Conservation (phyloP, 1,140 invertebrate species). For the Nephotettix cincticeps region DNA sequence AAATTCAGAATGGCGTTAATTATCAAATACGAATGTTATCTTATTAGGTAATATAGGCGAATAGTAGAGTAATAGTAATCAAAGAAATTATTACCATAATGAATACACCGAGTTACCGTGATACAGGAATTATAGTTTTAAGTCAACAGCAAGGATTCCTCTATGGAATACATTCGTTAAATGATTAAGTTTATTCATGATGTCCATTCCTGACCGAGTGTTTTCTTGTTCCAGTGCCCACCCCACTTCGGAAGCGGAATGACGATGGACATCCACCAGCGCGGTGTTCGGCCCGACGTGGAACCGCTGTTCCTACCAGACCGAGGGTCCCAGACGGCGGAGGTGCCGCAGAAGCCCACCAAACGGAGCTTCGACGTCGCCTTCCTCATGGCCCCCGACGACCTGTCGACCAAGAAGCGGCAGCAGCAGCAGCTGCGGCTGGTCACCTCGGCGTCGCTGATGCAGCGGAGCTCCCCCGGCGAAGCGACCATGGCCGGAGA, state of each 20-base stretch:
- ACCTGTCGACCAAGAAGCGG: constrained; percentile 62
- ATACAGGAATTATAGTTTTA: too few relatives aligned
- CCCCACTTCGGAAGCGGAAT: constrained; percentile 25
- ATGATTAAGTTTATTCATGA: not conserved
- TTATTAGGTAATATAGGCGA: too few relatives aligned
- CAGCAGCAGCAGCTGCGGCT: constrained; percentile 37
- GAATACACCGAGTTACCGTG: too few relatives aligned
- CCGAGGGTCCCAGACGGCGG: not conserved
- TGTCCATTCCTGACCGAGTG: too few relatives aligned
- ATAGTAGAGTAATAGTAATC: too few relatives aligned
- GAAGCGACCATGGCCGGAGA: constrained; percentile 30
- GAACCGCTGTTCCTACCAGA: constrained; percentile 3
- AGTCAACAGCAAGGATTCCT: too few relatives aligned
- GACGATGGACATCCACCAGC: constrained; percentile 41
- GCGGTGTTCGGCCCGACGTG: constrained; percentile 28
- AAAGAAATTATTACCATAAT: too few relatives aligned
- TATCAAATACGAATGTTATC: too few relatives aligned
- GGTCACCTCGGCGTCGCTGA: constrained; percentile 34
- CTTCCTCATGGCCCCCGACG: constrained; percentile 82
- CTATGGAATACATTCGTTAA: not conserved
- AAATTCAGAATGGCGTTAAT: too few relatives aligned
- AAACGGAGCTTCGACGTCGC: constrained; percentile 80
- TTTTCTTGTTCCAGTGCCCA: not conserved
- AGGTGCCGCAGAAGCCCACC: constrained; percentile 26
- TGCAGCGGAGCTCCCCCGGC: constrained; percentile 32